These are phyloP conservation scores for Muntiacus muntjak DNA, from an alignment of 2,113 vertebrate genomes.

Conservation along the genomic window DNA sequence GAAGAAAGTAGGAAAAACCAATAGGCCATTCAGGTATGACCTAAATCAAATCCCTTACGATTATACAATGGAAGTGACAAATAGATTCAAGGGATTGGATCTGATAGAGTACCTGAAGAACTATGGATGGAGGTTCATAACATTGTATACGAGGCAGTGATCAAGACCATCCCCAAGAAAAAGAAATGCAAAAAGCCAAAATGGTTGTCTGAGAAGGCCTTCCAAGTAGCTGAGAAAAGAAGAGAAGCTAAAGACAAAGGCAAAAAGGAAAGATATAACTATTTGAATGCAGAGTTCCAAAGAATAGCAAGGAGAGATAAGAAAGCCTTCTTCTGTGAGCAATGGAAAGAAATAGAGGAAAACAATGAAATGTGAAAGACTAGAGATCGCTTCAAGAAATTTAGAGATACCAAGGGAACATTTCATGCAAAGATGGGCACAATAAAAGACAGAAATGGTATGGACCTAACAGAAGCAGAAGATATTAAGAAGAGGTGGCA, in stretches of 20 bases:
- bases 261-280: neutral
- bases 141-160: neutral
- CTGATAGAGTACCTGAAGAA: neutral
- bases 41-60: neutral
- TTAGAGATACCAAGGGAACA: neutral
- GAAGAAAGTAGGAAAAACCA: neutral
- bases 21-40: neutral
- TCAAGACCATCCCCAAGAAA: neutral
- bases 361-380: neutral
- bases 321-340: neutral
- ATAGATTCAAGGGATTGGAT: neutral
- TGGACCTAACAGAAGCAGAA: neutral
- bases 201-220: neutral
- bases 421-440: neutral
- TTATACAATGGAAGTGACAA: neutral
- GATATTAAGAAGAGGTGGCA: neutral
- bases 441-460: neutral
- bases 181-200: neutral
- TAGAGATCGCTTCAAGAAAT: neutral
- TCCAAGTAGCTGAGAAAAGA: neutral
- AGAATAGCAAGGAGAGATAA: neutral
- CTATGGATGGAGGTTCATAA: neutral
- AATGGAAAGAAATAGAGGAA: neutral
- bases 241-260: neutral
- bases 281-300: neutral